Evolutionary conservation across 1,140 invertebrate genomes (phyloP), one percentile per base, ranked within the genome.

Genomic region (Phthorimaea operculella): DNA sequence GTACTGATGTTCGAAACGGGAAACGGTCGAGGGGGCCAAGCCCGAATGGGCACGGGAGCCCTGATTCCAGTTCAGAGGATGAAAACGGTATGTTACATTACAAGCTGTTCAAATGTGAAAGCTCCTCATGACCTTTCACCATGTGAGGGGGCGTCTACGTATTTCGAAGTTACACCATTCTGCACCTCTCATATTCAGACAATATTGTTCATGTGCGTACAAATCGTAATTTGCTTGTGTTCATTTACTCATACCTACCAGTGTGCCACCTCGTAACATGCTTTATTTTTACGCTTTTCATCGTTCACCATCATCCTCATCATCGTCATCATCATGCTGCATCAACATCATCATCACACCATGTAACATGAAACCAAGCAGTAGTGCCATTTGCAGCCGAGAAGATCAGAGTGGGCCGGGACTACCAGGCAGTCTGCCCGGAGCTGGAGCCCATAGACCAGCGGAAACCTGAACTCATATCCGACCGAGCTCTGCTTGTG

Each of bases 351-450:
- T 84, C 74, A 68, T 67, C 66, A 62, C 64, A 56, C 63, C 66
- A 76, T 78, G 54, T 75, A 72, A 71, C 62, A 71, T 69, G 71
- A 83, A 76, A 82, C 79, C 76, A 85, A 83, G 81, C 82, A 86
- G 84, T 86, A 76, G 77, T 86, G 73, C 83, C 80, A 88, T 91
- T 91, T 87, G 87, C 90, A 91, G 93, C 92, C 63, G 94, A 94
- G 86, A 97, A 97, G 85, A 98, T 98, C 76, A 89, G 96, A 69
- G 95, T 98, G 69, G 97, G 96, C 33, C 88, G 93, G 68, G 96
- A 98, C 81, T 98, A 94, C 82, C 97, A 98, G 87, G 96, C 96
- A 14, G 89, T 93, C 57, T 93, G 97, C 72, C 96, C 96, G 52
- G 92, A 94, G 64, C 87, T 93, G 39, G 88, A 90, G 61, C 87